Base-by-base conservation (phyloP, 2,797 vertebrate genomes). In the Botia almorhae region DNA sequence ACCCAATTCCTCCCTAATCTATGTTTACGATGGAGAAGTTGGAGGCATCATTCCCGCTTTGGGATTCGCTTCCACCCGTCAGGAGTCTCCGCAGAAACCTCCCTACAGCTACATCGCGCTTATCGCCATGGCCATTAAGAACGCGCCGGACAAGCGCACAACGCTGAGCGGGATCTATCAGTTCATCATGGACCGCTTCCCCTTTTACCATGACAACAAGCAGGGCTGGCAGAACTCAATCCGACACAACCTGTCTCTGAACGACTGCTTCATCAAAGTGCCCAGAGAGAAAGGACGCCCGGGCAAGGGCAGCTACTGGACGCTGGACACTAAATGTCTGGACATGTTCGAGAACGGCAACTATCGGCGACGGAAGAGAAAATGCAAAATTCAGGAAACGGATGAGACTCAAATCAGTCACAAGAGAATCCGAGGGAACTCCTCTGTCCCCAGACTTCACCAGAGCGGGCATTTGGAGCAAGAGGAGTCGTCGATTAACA, bases 61-160 rank as follows among this genome's bases (percentile, higher is more conserved):
- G 88, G 91, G 96, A 69, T 95, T 98, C 85, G 78, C 94, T 21
- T 89, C 96, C n/a, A 76, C 89, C 19, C 91, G 94, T 0, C 95
- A 94, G 51, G 97, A 98, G 68, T 93, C 96, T 16, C 97, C 96
- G 0, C 98, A 98, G 90, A 99, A 99, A 79, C 98, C 98, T 2
- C 98, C 98, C 0, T 99, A 97, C 94, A 98, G 97, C 91, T 99
- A 99, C 94, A 99, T 99, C 87, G 97, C 98, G 13, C 95, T 99
- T 83, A 99, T 99, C 84, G 96, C 97, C 91, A 98, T 99, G 98
- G 98, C 98, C 51, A 98, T 99, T 89, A 95, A 97, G 87, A 96
- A 93, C 77, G 94, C 96, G 0, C 96, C 96, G 0, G 96, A 95
- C 82, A 94, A 95, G 91, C 94, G 94, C 88, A 95, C 96, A 3